phyloP scores from a whole-genome alignment of 2,113 vertebrate genomes.

The Dipodomys ordii region DNA sequence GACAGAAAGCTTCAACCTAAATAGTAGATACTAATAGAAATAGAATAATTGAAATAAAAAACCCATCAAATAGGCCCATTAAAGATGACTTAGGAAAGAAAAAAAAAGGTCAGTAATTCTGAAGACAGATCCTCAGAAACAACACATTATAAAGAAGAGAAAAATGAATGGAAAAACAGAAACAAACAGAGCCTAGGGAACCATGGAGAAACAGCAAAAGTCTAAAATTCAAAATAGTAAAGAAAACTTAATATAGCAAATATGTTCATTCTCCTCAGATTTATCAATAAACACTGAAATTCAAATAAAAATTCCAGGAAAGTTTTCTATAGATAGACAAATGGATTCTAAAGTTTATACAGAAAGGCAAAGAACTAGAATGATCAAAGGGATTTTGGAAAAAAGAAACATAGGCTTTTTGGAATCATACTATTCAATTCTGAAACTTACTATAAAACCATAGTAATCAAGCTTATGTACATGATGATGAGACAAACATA shows the following conservation, averaged over 20 bases:
- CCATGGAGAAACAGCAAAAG: not conserved
- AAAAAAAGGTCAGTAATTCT: not conserved
- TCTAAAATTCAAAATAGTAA: not conserved
- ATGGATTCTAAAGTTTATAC: slow-evolving; percentile 5
- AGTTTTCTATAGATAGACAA: slow-evolving; percentile 4
- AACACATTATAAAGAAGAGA: not conserved
- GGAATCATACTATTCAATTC: not conserved
- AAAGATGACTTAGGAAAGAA: not conserved
- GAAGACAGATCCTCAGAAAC: not conserved
- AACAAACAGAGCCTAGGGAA: not conserved
- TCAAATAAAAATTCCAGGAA: slow-evolving; percentile 17
- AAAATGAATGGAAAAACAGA: not conserved
- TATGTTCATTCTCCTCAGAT: not conserved
- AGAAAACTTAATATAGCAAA: not conserved
- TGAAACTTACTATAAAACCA: not conserved
- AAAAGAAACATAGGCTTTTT: not conserved
- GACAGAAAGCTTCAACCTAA: not conserved
- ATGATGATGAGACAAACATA: not conserved
- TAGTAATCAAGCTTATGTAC: not conserved
- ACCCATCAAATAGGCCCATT: not conserved
- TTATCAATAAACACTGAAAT: slow-evolving; percentile 18
- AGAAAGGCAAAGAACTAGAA: slow-evolving; percentile 3
- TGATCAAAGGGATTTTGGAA: not conserved
- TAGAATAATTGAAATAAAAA: not conserved
- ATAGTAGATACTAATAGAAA: not conserved